These are phyloP conservation scores for Vicugna pacos DNA, from an alignment of 2,113 vertebrate species.

Conservation along the genomic window DNA sequence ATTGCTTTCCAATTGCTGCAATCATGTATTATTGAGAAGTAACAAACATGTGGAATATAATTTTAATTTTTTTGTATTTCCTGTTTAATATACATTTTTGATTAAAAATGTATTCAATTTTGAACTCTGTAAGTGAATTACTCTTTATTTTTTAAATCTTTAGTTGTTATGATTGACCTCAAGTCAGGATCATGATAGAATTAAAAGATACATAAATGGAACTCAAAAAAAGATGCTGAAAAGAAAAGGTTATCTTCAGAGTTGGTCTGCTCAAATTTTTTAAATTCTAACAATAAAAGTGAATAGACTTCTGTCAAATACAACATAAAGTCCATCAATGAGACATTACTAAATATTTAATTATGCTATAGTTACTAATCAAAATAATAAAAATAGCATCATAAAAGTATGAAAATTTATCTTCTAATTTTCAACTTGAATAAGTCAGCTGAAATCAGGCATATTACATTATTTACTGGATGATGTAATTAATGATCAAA, in stretches of 20 bases:
- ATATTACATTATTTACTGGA: not conserved
- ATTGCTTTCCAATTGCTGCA: not conserved
- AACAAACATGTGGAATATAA: not conserved
- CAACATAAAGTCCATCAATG: not conserved
- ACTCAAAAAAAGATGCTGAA: not conserved
- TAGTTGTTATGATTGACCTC: not conserved
- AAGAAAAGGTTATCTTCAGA: not conserved
- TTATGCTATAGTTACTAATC: not conserved
- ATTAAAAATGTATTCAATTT: not conserved
- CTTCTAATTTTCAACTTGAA: constrained; percentile 1
- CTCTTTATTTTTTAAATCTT: not conserved
- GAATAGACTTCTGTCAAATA: not conserved
- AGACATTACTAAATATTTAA: not conserved
- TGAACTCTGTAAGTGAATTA: not conserved
- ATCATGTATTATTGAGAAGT: not conserved
- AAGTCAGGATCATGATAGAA: not conserved
- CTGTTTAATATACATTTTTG: not conserved
- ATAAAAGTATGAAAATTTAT: constrained; percentile 29
- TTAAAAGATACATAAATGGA: not conserved
- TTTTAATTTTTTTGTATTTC: not conserved
- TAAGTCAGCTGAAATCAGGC: not conserved
- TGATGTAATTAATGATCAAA: constrained; percentile 13
- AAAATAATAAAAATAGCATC: constrained; percentile 31
- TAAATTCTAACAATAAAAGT: not conserved
- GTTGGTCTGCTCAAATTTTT: not conserved